Conservation (phyloP, 2,113 vertebrate species). For the human (Homo sapiens) region GRCh38 chr4:20838001-20838500, state of each 20-base stretch:
- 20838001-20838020: constrained; percentile 42
- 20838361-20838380: neutral
- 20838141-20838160: neutral
- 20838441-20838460: neutral
- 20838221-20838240: neutral
- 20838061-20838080: neutral
- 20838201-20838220: neutral
- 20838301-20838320: neutral
- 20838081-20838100: neutral
- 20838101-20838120: neutral
- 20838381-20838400: neutral
- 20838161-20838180: neutral
- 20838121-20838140: neutral
- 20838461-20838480: neutral
- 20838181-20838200: neutral
- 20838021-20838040: neutral
- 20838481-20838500: neutral
- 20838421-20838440: neutral
- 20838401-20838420: neutral
- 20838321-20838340: neutral
- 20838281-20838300: neutral
- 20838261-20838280: neutral
- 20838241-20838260: neutral
- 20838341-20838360: neutral
- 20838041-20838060: neutral